Evolutionary conservation across 2,797 vertebrate species (phyloP).

Genomic region (Leontocebus nigricollis): DNA sequence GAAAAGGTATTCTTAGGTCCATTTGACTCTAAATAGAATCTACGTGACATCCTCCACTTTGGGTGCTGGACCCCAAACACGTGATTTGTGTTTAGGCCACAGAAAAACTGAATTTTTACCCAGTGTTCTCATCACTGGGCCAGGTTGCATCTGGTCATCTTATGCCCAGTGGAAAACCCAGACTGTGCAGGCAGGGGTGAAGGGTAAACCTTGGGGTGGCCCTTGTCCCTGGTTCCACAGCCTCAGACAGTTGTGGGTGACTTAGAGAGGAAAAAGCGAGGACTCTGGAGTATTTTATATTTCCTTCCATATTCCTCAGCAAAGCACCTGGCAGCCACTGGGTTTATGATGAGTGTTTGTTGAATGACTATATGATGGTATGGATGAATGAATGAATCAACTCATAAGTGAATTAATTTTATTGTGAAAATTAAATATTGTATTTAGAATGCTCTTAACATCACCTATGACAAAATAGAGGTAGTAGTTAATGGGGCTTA

Average conservation of each 20-base stretch:
- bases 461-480: too few species aligned
- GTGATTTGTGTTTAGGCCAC: not conserved
- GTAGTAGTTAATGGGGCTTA: not conserved
- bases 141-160: not conserved
- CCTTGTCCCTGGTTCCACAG: not conserved
- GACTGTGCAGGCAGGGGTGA: not conserved
- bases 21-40: not conserved
- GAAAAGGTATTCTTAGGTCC: not conserved
- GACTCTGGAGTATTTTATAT: not conserved
- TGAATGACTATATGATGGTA: not conserved
- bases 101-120: not conserved
- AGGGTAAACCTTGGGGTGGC: not conserved
- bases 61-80: not conserved
- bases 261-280: not conserved
- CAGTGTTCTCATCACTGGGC: accelerated
- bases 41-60: not conserved
- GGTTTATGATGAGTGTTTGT: not conserved
- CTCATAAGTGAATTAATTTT: not conserved
- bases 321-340: not conserved
- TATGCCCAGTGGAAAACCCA: not conserved
- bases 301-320: not conserved
- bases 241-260: not conserved
- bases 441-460: not conserved
- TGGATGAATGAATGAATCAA: not conserved
- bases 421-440: not conserved